phyloP scores from a whole-genome alignment of 1,140 invertebrate species.

The Drosophila kikkawai region DNA sequence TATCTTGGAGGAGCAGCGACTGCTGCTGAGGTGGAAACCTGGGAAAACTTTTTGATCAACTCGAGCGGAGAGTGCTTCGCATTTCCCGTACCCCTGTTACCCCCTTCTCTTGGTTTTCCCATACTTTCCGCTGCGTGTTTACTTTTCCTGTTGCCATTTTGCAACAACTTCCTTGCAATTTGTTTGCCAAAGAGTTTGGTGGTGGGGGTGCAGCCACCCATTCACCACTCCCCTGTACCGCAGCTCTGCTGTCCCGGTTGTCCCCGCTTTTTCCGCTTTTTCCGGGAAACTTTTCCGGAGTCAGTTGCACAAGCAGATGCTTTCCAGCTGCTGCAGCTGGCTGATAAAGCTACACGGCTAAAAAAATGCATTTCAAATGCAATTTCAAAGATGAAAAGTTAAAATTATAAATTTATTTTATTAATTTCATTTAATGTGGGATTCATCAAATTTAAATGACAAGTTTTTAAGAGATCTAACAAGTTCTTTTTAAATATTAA shows the following conservation, averaged over 20 bases:
- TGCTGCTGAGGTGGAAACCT: constrained; percentile 30
- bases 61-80: constrained; percentile 9
- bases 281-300: constrained; percentile 46
- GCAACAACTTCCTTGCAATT: constrained; percentile 77
- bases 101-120: not conserved
- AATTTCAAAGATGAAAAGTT: no score
- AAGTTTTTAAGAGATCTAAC: no score
- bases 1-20: constrained; percentile 39
- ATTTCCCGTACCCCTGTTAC: no score
- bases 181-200: constrained; percentile 72
- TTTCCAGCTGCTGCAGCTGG: constrained; percentile 25
- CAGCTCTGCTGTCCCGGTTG: not conserved
- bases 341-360: constrained; percentile 42
- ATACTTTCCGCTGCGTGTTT: constrained; percentile 53
- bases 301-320: constrained; percentile 42
- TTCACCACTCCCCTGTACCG: not conserved
- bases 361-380: not conserved
- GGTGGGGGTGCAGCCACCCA: not conserved
- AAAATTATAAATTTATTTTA: no score
- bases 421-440: no score
- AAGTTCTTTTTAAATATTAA: no score
- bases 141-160: constrained; percentile 76
- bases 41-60: constrained; percentile 52
- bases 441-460: no score
- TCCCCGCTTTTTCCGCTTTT: constrained; percentile 11